phyloP scores from a whole-genome alignment of 2,888 invertebrate genomes.

The Ectobius pallidus region DNA sequence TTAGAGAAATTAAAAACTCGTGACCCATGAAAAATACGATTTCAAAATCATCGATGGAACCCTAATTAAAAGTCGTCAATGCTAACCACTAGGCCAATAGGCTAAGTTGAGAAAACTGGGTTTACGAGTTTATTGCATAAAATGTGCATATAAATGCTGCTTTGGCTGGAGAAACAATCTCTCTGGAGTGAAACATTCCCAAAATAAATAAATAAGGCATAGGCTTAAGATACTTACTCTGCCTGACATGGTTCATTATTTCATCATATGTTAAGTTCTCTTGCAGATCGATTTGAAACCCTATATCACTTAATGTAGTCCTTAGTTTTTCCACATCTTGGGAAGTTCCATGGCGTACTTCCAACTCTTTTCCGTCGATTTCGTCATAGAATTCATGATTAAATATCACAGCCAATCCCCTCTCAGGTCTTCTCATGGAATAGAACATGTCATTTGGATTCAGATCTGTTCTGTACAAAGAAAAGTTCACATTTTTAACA shows the following conservation, averaged over 20 bases:
- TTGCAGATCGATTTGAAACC: not conserved
- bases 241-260: not conserved
- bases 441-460: not conserved
- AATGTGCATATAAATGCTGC: not conserved
- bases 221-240: not conserved
- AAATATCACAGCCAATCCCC: not conserved
- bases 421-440: not conserved
- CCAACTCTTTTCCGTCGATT: not conserved
- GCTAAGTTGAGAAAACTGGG: no score
- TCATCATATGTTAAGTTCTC: not conserved
- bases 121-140: no score
- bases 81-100: no score
- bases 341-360: not conserved
- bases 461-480: not conserved
- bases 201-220: no score
- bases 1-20: no score
- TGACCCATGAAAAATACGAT: no score
- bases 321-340: not conserved
- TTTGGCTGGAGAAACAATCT: not conserved
- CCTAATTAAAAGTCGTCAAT: no score
- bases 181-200: not conserved
- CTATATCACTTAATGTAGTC: not conserved
- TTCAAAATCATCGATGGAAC: no score
- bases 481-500: not conserved
- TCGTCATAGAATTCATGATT: slow-evolving; percentile 3